A percentile compares a stretch with the other conserved stretches of the same genome.
Conservation (phyloP, 1,140 invertebrate genomes). For the Drosophila virilis region DNA sequence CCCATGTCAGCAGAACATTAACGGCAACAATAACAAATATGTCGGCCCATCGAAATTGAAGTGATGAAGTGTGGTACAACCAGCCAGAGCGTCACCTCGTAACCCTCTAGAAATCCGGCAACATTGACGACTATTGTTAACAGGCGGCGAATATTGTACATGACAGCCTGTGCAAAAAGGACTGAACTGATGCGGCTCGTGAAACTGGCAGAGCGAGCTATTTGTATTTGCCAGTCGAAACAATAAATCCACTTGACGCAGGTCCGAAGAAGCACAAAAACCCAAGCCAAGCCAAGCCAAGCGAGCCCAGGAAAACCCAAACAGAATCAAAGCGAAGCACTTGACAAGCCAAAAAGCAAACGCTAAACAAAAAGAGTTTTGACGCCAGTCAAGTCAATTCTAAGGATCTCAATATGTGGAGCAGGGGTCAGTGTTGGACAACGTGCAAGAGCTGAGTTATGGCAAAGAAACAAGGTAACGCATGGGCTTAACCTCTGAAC, state of each 20-base stretch:
- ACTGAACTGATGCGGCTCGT: slow-evolving; percentile 53
- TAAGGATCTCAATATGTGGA: not conserved
- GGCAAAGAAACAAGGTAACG: slow-evolving; percentile 27
- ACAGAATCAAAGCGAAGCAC: slow-evolving; percentile 31
- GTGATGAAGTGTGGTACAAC: slow-evolving; percentile 61
- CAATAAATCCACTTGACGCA: slow-evolving; percentile 75
- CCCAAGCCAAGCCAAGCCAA: slow-evolving; percentile 11
- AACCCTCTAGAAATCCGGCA: slow-evolving; percentile 3
- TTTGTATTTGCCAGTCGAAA: slow-evolving; percentile 77
- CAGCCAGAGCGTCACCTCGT: not conserved
- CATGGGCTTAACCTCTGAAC: slow-evolving; percentile 3
- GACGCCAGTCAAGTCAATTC: slow-evolving; percentile 5
- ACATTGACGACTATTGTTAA: slow-evolving; percentile 73
- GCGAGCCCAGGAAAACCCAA: not conserved
- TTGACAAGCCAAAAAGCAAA: slow-evolving; percentile 39
- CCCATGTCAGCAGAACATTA: slow-evolving; percentile 70
- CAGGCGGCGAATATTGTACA: slow-evolving; percentile 62
- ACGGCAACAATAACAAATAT: slow-evolving; percentile 69
- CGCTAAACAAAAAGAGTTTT: slow-evolving; percentile 32
- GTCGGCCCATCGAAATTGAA: slow-evolving; percentile 66
- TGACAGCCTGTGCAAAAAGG: slow-evolving; percentile 55
- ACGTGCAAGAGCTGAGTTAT: slow-evolving; percentile 24
- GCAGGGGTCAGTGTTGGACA: slow-evolving; percentile 2
- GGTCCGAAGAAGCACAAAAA: slow-evolving; percentile 17
- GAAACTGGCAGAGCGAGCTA: slow-evolving; percentile 11